phyloP scores from a whole-genome alignment of 2,113 vertebrate species.

The Tachysurus vachellii region DNA sequence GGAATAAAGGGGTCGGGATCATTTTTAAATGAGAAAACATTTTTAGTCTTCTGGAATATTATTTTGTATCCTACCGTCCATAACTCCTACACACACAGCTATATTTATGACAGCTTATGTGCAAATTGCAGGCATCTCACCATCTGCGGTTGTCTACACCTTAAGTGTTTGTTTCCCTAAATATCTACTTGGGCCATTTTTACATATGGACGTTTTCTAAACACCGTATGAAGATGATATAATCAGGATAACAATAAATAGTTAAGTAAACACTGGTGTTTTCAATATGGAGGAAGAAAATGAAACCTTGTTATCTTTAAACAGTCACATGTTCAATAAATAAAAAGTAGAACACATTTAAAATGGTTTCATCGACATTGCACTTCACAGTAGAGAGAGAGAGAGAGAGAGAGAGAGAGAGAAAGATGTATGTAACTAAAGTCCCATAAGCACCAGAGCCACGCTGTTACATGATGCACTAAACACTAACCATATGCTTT shows the following conservation, averaged over 20 bases:
- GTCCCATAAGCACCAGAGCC: not conserved
- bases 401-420: not conserved
- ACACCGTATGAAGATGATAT: not conserved
- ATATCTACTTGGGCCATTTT: not conserved
- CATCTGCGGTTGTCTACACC: not conserved
- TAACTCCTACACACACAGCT: not conserved
- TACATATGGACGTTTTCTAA: not conserved
- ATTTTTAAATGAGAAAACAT: not conserved
- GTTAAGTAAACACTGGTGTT: not conserved
- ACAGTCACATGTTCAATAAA: not conserved
- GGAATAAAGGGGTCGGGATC: not conserved
- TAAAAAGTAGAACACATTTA: not conserved
- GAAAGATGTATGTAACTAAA: not conserved
- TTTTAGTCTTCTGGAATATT: not conserved
- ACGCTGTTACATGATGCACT: not conserved
- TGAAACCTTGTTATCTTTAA: not conserved
- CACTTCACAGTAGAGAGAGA: not conserved
- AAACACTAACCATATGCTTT: conserved; percentile 29
- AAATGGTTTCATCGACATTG: not conserved
- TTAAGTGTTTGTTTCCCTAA: not conserved
- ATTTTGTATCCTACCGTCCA: not conserved
- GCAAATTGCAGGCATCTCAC: not conserved
- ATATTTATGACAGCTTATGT: not conserved
- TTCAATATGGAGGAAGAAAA: not conserved
- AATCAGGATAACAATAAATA: not conserved